These are phyloP conservation scores for Peromyscus californicus DNA, from an alignment of 2,113 vertebrate species.

Conservation along the genomic window DNA sequence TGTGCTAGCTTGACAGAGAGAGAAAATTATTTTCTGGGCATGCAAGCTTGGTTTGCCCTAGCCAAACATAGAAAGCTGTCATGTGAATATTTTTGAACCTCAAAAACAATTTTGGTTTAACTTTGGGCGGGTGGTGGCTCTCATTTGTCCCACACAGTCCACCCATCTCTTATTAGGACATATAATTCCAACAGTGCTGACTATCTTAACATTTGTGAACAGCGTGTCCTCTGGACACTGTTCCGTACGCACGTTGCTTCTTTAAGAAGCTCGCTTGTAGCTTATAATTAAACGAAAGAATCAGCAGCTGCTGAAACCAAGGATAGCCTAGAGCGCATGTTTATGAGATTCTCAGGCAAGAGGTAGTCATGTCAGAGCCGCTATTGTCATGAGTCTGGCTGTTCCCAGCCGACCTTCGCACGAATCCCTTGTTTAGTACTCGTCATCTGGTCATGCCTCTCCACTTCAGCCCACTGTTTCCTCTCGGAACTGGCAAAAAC, in stretches of 20 bases:
- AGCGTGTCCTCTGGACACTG: slow-evolving; percentile 61
- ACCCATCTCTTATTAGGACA: slow-evolving; percentile 73
- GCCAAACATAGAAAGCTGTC: slow-evolving; percentile 80
- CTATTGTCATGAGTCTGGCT: slow-evolving; percentile 40
- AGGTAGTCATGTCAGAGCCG: slow-evolving; percentile 27
- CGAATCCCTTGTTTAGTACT: slow-evolving; percentile 25
- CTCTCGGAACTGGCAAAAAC: slow-evolving; percentile 70
- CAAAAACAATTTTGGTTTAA: slow-evolving; percentile 82
- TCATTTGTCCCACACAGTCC: slow-evolving; percentile 70
- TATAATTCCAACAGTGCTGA: slow-evolving; percentile 81
- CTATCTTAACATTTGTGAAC: slow-evolving; percentile 75
- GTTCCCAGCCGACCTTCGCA: slow-evolving; percentile 68
- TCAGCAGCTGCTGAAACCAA: slow-evolving; percentile 46
- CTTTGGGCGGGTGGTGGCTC: slow-evolving; percentile 52
- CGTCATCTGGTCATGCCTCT: slow-evolving; percentile 44
- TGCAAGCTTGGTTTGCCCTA: not conserved
- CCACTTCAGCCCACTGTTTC: slow-evolving; percentile 59
- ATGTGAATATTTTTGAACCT: slow-evolving; percentile 81
- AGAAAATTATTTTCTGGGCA: slow-evolving; percentile 63
- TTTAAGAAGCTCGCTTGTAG: slow-evolving; percentile 64
- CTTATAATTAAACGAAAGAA: slow-evolving; percentile 75
- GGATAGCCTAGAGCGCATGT: slow-evolving; percentile 30
- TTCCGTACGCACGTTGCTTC: slow-evolving; percentile 3
- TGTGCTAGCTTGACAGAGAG: slow-evolving; percentile 38
- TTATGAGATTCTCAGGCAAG: slow-evolving; percentile 63